Conservation (phyloP, 2,797 vertebrate genomes). For the Erithacus rubecula region DNA sequence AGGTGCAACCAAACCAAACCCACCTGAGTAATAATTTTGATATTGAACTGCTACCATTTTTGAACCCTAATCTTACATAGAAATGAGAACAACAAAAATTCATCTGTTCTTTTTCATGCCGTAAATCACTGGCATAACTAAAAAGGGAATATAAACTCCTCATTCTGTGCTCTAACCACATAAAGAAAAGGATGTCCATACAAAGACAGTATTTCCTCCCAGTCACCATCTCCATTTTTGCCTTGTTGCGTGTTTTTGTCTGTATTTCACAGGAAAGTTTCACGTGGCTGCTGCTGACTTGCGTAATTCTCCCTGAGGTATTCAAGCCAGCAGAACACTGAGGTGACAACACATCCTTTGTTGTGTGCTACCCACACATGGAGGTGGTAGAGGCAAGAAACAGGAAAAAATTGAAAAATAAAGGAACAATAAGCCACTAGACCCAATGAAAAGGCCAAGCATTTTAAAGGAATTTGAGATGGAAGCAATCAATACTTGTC, state of each 20-base stretch:
- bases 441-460: not conserved
- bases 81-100: not conserved
- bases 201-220: not conserved
- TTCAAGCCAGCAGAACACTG: not conserved
- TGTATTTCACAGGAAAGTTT: not conserved
- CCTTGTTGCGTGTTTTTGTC: not conserved
- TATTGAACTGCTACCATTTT: not conserved
- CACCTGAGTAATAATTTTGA: rapidly evolving
- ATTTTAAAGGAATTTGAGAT: not conserved
- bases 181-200: rapidly evolving
- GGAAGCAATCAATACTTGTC: not conserved
- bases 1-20: not conserved
- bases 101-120: not conserved
- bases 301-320: not conserved
- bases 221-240: not conserved
- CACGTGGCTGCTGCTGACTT: not conserved
- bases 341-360: not conserved
- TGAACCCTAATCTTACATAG: not conserved
- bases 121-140: not conserved
- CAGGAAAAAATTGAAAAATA: not conserved
- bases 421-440: not conserved
- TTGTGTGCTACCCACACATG: not conserved
- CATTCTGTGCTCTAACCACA: not conserved
- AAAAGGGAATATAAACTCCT: not conserved
- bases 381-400: not conserved